Conservation (phyloP, 2,888 invertebrate species). For the Clitarchus hookeri region DNA sequence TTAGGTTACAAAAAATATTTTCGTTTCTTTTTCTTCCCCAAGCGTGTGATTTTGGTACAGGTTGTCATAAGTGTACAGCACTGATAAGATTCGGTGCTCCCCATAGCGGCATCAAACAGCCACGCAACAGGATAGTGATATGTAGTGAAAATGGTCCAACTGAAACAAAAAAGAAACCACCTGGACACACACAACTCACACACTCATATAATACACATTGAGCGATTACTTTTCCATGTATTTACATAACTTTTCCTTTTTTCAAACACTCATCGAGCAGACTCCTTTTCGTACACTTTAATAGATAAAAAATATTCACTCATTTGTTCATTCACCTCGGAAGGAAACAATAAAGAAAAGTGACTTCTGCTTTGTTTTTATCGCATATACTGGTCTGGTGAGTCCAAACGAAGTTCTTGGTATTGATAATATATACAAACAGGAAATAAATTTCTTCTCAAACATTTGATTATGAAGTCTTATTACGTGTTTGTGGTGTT, state of each 20-base stretch:
- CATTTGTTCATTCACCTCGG: conserved; percentile 14
- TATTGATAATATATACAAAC: conserved; percentile 3
- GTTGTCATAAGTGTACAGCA: not conserved
- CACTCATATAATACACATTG: conserved; percentile 2
- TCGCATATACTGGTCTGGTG: not conserved
- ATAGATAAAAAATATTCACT: conserved; percentile 14
- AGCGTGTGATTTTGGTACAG: conserved; percentile 2
- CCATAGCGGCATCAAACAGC: not conserved
- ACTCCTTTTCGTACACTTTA: not conserved
- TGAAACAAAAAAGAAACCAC: not conserved
- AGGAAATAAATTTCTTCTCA: not conserved
- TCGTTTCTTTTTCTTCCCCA: conserved; percentile 7
- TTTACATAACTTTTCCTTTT: not conserved
- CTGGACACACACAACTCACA: not conserved
- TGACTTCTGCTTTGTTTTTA: not conserved
- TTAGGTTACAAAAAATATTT: conserved; percentile 4
- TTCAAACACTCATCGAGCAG: not conserved
- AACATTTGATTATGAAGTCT: conserved; percentile 5
- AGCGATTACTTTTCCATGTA: conserved; percentile 1
- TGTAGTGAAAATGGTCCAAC: not conserved
- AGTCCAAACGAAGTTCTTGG: not conserved
- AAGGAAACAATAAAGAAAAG: not conserved
- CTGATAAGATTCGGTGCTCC: not conserved
- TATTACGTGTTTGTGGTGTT: conserved; percentile 14
- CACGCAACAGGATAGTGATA: not conserved